A percentile compares a stretch with the other conserved stretches of the same genome.
phyloP scores from a whole-genome alignment of 2,113 vertebrate genomes.

The Casuarius casuarius region DNA sequence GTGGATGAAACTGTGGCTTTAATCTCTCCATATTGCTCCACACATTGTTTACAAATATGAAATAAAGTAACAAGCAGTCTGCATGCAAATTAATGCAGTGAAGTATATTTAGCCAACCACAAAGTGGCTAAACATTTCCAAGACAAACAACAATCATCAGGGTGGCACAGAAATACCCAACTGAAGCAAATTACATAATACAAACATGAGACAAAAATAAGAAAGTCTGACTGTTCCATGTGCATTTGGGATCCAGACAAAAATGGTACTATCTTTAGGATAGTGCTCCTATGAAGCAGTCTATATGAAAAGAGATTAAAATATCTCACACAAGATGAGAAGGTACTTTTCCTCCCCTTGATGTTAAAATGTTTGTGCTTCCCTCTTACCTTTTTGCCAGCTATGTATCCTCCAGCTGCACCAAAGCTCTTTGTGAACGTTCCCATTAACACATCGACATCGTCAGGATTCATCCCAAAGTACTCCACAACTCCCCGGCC shows the following conservation, averaged over 20 bases:
- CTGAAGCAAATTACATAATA: conserved; percentile 46
- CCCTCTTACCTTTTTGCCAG: conserved; percentile 88
- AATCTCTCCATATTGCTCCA: conserved; percentile 5
- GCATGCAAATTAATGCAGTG: conserved; percentile 33
- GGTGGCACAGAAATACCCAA: conserved; percentile 30
- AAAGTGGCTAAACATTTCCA: conserved; percentile 36
- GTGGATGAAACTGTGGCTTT: conserved; percentile 39
- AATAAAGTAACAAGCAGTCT: conserved; percentile 25
- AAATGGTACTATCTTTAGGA: background rate
- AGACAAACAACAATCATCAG: conserved; percentile 36
- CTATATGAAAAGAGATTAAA: background rate
- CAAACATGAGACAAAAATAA: conserved; percentile 29
- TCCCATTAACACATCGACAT: conserved; percentile 92
- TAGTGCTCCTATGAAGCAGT: background rate
- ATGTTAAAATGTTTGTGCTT: background rate
- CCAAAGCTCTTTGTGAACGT: conserved; percentile 96
- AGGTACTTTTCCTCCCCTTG: background rate
- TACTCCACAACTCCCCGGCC: conserved; percentile 89
- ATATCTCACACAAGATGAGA: background rate
- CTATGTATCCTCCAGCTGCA: conserved; percentile 90
- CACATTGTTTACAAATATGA: conserved; percentile 36
- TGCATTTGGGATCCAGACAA: background rate
- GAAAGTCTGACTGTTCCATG: background rate
- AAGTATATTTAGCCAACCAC: conserved; percentile 43
- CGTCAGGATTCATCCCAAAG: conserved; percentile 82